Evolutionary conservation across 2,113 vertebrate genomes (phyloP).

Genomic region (Corydoras maculifer): DNA sequence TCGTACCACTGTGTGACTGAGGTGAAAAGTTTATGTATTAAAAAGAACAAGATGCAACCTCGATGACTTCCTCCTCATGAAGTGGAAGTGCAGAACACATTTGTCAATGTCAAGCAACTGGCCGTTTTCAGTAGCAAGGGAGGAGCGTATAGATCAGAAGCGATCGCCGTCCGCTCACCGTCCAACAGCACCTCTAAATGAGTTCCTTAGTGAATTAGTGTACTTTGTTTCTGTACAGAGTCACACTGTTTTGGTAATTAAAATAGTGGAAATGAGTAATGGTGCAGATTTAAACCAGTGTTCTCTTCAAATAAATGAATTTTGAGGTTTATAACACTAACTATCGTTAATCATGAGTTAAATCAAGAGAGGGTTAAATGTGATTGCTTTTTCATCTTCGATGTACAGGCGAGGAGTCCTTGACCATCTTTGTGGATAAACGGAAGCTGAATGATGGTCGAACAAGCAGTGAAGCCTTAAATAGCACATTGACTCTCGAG

Average conservation of each 20-base stretch:
- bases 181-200: neutral
- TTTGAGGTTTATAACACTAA: no score
- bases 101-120: neutral
- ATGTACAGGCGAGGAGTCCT: conserved; percentile 69
- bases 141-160: neutral
- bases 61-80: neutral
- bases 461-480: conserved; percentile 51
- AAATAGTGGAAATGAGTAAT: no score
- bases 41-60: neutral
- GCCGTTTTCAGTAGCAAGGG: no score
- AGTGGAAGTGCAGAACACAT: neutral
- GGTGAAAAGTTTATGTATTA: neutral
- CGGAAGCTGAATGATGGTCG: conserved; percentile 61
- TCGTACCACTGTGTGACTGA: neutral
- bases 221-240: no score
- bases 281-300: no score
- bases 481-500: conserved; percentile 64
- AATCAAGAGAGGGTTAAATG: no score
- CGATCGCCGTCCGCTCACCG: neutral
- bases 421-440: conserved; percentile 77
- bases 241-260: no score
- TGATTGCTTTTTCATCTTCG: conserved; percentile 32
- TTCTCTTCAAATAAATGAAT: no score
- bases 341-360: no score
- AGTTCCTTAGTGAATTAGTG: no score